phyloP scores from a whole-genome alignment of 2,888 invertebrate species.

The Eupithecia subumbrata region DNA sequence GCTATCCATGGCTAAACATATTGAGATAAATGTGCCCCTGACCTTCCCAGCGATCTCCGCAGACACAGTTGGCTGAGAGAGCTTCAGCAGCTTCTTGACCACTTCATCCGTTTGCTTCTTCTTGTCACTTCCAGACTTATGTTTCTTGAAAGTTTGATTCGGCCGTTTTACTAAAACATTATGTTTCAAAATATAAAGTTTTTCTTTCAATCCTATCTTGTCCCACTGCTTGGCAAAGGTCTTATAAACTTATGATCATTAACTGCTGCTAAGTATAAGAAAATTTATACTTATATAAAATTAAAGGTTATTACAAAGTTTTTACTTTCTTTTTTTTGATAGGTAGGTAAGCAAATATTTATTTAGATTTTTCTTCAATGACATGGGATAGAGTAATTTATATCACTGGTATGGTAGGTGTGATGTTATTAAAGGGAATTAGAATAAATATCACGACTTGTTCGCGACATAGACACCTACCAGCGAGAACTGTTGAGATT shows the following conservation, averaged over 20 bases:
- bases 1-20: neutral
- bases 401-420: neutral
- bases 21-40: constrained; percentile 28
- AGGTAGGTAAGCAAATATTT: too few relatives aligned
- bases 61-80: constrained; percentile 72
- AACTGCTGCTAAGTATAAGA: neutral
- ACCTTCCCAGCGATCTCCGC: constrained; percentile 76
- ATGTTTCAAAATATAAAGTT: neutral
- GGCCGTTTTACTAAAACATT: constrained; percentile 1
- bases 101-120: constrained; percentile 68
- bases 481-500: neutral
- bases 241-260: neutral
- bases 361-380: neutral
- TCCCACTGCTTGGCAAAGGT: neutral
- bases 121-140: constrained; percentile 51
- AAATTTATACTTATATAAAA: too few relatives aligned
- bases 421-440: neutral
- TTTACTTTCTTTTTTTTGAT: neutral
- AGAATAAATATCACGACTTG: neutral
- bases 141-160: constrained; percentile 24
- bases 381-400: neutral
- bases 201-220: neutral
- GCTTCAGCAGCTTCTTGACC: constrained; percentile 73
- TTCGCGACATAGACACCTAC: neutral
- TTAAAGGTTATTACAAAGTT: neutral